These are phyloP conservation scores for Holothuria leucospilota DNA, from an alignment of 53 echinoderm and acorn worm genomes.

Conservation along the genomic window DNA sequence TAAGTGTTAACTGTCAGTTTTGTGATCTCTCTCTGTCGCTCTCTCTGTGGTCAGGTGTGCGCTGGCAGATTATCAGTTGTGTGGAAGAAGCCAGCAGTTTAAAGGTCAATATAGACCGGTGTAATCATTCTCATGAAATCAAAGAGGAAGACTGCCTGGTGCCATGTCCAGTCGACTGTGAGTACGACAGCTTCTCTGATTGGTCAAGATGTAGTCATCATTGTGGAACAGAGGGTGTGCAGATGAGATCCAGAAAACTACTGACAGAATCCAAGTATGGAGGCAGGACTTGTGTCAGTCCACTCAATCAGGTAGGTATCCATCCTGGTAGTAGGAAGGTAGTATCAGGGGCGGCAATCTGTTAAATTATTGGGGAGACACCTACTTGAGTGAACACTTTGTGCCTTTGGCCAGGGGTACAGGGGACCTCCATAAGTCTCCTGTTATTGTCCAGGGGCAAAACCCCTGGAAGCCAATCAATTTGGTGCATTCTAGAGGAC, in stretches of 20 bases:
- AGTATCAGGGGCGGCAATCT: no score
- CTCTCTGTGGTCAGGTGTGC: constrained; percentile 56
- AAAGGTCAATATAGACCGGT: constrained; percentile 55
- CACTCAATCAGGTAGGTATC: constrained; percentile 62
- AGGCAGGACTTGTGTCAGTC: constrained; percentile 60
- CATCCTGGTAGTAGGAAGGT: no score
- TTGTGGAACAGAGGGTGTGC: constrained; percentile 80
- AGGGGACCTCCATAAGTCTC: no score
- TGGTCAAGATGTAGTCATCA: constrained; percentile 81
- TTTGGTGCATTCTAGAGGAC: no score
- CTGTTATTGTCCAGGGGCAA: no score
- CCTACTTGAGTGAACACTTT: no score
- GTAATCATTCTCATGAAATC: constrained; percentile 60
- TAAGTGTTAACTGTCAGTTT: no score
- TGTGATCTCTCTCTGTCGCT: no score
- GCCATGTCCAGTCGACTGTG: constrained; percentile 80
- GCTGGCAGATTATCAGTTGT: constrained; percentile 75
- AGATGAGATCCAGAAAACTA: constrained; percentile 71
- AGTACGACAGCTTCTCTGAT: constrained; percentile 68
- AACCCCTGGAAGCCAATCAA: no score
- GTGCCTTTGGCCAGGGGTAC: no score
- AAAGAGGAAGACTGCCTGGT: constrained; percentile 60
- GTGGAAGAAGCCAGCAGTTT: constrained; percentile 54
- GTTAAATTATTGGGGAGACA: no score
- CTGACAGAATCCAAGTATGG: constrained; percentile 56